These are phyloP conservation scores for Blennius ocellaris DNA, from an alignment of 2,113 vertebrate genomes.

Conservation along the genomic window DNA sequence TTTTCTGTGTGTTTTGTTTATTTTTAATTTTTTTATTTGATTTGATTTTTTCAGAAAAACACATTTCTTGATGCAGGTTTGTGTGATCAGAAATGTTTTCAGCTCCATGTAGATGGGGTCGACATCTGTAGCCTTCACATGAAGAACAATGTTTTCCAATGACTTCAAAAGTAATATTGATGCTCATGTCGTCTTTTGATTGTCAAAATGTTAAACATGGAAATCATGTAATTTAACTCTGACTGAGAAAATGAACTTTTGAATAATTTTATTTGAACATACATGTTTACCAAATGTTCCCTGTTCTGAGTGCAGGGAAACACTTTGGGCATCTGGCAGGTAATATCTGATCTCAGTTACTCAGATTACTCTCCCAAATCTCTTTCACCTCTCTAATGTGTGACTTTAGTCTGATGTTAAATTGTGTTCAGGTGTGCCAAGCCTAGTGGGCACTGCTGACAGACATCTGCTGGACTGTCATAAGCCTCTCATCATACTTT, in stretches of 20 bases:
- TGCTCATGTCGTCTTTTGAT: too few species aligned
- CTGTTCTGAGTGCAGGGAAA: not conserved
- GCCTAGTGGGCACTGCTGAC: slow-evolving; percentile 55
- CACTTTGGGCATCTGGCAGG: not conserved
- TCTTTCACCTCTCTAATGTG: slow-evolving; percentile 26
- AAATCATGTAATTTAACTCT: not conserved
- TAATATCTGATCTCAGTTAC: not conserved
- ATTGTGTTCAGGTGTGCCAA: slow-evolving; percentile 65
- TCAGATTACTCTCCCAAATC: slow-evolving; percentile 7
- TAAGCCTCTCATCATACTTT: slow-evolving; percentile 54
- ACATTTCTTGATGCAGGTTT: too few species aligned
- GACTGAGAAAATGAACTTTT: not conserved
- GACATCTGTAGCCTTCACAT: too few species aligned
- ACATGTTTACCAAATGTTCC: not conserved
- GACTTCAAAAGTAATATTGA: too few species aligned
- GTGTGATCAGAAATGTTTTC: too few species aligned
- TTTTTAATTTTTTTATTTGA: too few species aligned
- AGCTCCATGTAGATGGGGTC: too few species aligned
- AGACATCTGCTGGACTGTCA: slow-evolving; percentile 57
- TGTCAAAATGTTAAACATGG: not conserved
- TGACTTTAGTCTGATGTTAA: slow-evolving; percentile 30
- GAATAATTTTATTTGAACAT: too few species aligned
- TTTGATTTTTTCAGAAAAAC: too few species aligned
- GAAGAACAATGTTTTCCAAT: too few species aligned
- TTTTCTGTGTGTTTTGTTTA: too few species aligned